phyloP scores from a whole-genome alignment of 1,140 invertebrate genomes.

The Spodoptera litura region DNA sequence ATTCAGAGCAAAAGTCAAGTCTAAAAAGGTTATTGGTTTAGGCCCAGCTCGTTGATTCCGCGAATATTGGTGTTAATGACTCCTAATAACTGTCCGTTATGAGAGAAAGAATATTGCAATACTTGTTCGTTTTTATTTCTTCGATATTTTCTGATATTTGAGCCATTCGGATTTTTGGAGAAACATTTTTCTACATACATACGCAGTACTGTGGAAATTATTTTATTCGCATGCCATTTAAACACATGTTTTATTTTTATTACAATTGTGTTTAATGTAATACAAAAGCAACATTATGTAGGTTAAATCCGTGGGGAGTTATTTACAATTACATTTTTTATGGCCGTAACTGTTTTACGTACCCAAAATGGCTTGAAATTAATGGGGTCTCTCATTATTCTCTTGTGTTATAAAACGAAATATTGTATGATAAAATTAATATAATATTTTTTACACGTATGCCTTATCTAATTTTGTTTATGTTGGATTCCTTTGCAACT shows the following conservation, averaged over 20 bases:
- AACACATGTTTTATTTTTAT: slow-evolving; percentile 1
- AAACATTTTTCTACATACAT: background rate
- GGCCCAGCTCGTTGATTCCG: background rate
- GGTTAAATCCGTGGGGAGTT: background rate
- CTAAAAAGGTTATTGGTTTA: slow-evolving; percentile 25
- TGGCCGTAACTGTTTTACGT: background rate
- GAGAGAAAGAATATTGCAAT: slow-evolving; percentile 29
- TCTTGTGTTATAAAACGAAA: background rate
- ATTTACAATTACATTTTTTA: background rate
- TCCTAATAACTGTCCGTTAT: slow-evolving; percentile 31
- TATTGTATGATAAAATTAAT: background rate
- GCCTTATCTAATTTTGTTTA: too few relatives aligned
- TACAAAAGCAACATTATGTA: background rate
- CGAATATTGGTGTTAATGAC: slow-evolving; percentile 25
- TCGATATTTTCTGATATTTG: slow-evolving; percentile 19
- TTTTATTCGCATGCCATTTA: background rate
- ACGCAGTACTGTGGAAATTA: background rate
- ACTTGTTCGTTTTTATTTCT: slow-evolving; percentile 10
- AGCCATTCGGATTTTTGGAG: background rate
- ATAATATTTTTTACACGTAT: too few relatives aligned
- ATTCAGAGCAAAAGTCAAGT: background rate
- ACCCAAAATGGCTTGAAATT: background rate
- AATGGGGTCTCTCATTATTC: slow-evolving; percentile 6
- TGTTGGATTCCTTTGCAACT: too few relatives aligned
- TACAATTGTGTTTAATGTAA: background rate